Evolutionary conservation across 2,113 vertebrate species (phyloP).

Genomic region (Corvus hawaiiensis): DNA sequence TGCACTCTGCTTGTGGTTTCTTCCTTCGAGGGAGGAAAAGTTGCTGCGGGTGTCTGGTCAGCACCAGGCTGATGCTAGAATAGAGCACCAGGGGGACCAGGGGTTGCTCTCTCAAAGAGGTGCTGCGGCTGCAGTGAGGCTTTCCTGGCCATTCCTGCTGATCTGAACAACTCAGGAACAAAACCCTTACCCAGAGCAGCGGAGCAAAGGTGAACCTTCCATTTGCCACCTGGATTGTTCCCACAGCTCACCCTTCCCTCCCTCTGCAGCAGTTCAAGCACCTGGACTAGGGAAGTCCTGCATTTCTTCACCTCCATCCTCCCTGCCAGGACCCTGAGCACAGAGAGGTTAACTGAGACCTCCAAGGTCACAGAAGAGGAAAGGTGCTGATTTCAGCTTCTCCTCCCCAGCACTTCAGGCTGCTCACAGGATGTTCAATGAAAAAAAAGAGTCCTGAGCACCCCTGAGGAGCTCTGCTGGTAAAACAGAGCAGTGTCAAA

Average conservation of each 20-base stretch:
- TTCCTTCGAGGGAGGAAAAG: not conserved
- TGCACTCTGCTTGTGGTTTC: not conserved
- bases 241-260: not conserved
- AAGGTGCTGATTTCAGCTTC: not conserved
- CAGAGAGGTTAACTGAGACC: not conserved
- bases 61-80: not conserved
- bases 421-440: not conserved
- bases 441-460: not conserved
- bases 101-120: not conserved
- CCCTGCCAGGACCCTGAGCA: not conserved
- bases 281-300: not conserved
- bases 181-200: not conserved
- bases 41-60: not conserved
- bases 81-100: not conserved
- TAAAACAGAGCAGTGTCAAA: not conserved
- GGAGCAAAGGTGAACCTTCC: not conserved
- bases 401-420: not conserved
- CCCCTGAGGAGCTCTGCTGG: not conserved
- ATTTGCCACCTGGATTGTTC: not conserved
- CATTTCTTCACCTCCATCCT: not conserved
- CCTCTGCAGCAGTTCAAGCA: not conserved
- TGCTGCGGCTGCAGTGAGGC: not conserved
- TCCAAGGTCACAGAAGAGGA: not conserved
- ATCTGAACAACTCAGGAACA: not conserved
- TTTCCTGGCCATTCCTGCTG: not conserved